Evolutionary conservation across 2,113 vertebrate species (phyloP).

Genomic region (Pycnonotus jocosus): DNA sequence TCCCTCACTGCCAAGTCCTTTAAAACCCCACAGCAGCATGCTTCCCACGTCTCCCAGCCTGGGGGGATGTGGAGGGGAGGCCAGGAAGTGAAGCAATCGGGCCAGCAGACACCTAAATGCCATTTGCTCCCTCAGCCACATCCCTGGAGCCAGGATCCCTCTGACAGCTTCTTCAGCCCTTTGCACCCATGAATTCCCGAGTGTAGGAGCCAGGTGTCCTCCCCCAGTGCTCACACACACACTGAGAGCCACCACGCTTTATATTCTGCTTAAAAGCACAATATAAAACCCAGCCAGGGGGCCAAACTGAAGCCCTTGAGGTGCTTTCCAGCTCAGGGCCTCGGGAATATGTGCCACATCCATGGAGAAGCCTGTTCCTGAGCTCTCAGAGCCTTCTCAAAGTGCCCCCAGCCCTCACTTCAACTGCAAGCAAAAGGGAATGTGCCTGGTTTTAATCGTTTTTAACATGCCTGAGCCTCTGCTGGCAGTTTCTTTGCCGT

Average conservation of each 20-base stretch:
- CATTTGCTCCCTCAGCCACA: background rate
- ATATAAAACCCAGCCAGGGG: background rate
- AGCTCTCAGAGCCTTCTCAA: background rate
- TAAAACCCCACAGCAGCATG: background rate
- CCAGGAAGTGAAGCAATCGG: background rate
- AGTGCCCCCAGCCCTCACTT: background rate
- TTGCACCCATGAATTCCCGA: background rate
- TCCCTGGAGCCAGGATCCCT: background rate
- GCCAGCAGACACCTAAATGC: background rate
- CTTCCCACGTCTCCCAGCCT: background rate
- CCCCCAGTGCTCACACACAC: too few species aligned
- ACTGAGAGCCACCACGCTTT: accelerated
- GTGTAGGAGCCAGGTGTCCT: background rate
- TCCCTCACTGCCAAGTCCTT: background rate
- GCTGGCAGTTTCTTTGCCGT: background rate
- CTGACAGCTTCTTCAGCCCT: background rate
- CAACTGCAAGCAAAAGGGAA: background rate
- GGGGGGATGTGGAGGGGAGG: background rate
- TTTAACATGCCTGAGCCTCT: background rate
- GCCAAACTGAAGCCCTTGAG: background rate
- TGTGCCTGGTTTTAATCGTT: background rate
- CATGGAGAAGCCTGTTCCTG: background rate
- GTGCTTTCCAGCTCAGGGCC: background rate
- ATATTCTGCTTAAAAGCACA: background rate
- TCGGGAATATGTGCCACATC: background rate